Evolutionary conservation across 2,888 invertebrate genomes (phyloP), one percentile per base, ranked within the genome.

Genomic region (Sipunculus nudus): DNA sequence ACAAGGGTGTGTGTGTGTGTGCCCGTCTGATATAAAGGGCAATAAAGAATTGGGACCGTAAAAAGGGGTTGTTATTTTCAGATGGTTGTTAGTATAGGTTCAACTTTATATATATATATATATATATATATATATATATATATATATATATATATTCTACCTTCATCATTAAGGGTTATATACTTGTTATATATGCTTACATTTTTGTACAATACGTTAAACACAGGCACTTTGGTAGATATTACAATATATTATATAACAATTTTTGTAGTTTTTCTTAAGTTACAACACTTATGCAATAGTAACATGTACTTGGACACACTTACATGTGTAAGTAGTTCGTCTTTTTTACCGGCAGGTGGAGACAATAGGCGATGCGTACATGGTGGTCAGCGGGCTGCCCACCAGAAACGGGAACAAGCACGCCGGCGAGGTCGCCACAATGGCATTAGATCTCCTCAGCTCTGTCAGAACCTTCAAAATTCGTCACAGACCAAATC

Each of bases 371-470:
- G 67, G 67, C 16, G 67, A 67, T 50, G 67, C 67, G 3, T 67
- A 67, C 55, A 67, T 67, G 67, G 65, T 65, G 35, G 67, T 49
- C 4, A 62, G 62, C 39, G 67, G 67, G 1, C 50, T 67, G 2
- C 67, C 67, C 1, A 49, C 47, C 4, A 29, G 41, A 8, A 67
- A 66, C 39, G 65, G 46, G 2, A 39, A 53, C 32, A 43, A 32
- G 16, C 70, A 70, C 35, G 68, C 68, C 19, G 64, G 67, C 0
- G 70, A 70, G 59, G 62, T 70, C 28, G 49, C 59, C 50, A 67
- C 60, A 26, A 69, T 70, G 68, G 64, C 70, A 2, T 48, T 70
- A 39, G 62, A 66, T 26, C 38, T 70, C 5, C 60, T 69, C 50
- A 57, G 54, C 31, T 53, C 61, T 19, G 53, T 67, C 28, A 32